These are phyloP conservation scores for Anableps anableps DNA, from an alignment of 2,797 vertebrate genomes.

Conservation along the genomic window DNA sequence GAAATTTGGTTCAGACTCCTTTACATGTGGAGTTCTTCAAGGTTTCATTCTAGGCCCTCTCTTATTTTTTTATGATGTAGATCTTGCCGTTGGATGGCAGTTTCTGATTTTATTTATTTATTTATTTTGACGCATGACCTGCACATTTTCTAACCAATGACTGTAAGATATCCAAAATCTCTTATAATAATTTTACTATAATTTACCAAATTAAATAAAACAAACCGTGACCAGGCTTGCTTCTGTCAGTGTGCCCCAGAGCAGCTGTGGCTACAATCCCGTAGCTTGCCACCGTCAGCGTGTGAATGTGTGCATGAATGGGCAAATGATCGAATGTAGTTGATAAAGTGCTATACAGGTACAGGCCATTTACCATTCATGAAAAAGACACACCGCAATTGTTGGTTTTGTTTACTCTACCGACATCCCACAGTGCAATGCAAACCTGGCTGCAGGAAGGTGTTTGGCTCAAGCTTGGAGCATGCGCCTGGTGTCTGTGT, in stretches of 20 bases:
- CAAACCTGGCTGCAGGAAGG: not conserved
- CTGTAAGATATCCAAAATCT: not conserved
- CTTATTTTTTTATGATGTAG: not conserved
- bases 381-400: too few relatives aligned
- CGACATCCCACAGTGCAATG: not conserved
- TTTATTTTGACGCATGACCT: too few relatives aligned
- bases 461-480: not conserved
- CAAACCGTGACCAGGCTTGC: not conserved
- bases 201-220: not conserved
- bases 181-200: slow-evolving; percentile 5
- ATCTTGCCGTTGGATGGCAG: not conserved
- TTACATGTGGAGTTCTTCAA: not conserved
- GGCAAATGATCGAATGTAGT: too few relatives aligned
- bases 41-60: not conserved
- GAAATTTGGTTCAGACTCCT: not conserved
- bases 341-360: too few relatives aligned
- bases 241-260: too few relatives aligned
- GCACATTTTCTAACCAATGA: too few relatives aligned
- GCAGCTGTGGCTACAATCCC: too few relatives aligned
- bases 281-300: too few relatives aligned
- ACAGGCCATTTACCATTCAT: too few relatives aligned
- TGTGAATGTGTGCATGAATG: too few relatives aligned
- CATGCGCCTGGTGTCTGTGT: not conserved
- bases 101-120: not conserved
- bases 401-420: not conserved